phyloP scores from a whole-genome alignment of 2,113 vertebrate genomes.

The Diphyllodes magnificus region DNA sequence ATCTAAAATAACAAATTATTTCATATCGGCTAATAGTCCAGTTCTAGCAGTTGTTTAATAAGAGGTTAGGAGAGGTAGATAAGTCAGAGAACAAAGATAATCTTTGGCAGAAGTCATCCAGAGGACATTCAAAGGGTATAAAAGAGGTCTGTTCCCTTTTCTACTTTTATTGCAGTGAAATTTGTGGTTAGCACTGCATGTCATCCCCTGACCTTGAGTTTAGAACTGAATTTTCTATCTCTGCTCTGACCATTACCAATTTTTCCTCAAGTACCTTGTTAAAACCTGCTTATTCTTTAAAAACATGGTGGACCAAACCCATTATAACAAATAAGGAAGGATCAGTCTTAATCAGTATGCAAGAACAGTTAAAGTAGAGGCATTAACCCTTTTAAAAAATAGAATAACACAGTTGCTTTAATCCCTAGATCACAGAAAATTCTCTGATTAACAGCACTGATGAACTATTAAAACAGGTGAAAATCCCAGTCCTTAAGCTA shows the following conservation, averaged over 20 bases:
- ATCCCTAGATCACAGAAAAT: background rate
- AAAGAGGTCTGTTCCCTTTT: background rate
- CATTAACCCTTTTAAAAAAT: background rate
- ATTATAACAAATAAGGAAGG: background rate
- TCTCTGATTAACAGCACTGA: background rate
- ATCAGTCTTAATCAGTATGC: background rate
- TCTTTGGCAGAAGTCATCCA: background rate
- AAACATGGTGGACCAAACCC: background rate
- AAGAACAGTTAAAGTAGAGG: background rate
- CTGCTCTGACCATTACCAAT: background rate
- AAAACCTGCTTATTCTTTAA: background rate
- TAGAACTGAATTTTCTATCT: background rate
- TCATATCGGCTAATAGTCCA: background rate
- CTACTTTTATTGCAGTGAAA: background rate
- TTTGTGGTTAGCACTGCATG: background rate
- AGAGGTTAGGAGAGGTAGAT: background rate
- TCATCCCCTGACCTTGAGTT: background rate
- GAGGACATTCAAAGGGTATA: background rate
- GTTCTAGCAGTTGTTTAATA: background rate
- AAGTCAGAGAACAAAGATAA: background rate
- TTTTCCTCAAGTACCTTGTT: background rate
- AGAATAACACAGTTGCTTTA: background rate
- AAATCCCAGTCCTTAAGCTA: background rate
- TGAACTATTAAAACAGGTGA: background rate
- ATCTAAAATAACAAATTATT: background rate